Evolutionary conservation across 2,113 vertebrate genomes (phyloP).

Genomic region (Loxodonta africana): DNA sequence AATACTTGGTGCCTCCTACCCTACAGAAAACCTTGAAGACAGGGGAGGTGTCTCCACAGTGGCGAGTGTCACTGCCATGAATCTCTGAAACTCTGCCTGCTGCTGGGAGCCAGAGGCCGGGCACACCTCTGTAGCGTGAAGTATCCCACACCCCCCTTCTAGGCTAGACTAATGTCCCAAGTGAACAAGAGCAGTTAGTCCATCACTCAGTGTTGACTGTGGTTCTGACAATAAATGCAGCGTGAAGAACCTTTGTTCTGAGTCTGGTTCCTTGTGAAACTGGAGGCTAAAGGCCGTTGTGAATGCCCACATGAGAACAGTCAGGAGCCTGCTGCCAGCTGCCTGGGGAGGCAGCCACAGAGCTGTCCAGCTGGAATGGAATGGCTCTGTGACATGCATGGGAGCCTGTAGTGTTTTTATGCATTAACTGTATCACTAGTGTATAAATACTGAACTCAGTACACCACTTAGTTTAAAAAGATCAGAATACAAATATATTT

Average conservation of each 20-base stretch:
- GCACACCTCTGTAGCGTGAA: neutral
- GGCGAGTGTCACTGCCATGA: neutral
- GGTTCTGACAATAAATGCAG: slow-evolving; percentile 72
- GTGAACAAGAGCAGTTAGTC: slow-evolving; percentile 10
- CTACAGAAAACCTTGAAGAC: slow-evolving; percentile 16
- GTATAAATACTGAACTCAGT: neutral
- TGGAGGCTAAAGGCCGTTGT: slow-evolving; percentile 59
- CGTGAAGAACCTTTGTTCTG: slow-evolving; percentile 60
- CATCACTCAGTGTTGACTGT: slow-evolving; percentile 33
- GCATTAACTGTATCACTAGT: neutral
- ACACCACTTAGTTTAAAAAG: neutral
- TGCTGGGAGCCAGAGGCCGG: slow-evolving; percentile 25
- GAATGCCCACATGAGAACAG: neutral
- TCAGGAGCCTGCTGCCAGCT: neutral
- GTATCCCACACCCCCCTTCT: neutral
- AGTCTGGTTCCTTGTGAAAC: slow-evolving; percentile 79
- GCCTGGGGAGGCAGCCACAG: neutral
- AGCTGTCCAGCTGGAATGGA: neutral
- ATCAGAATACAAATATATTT: neutral
- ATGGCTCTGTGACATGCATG: neutral
- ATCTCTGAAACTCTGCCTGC: neutral
- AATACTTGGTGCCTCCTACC: neutral
- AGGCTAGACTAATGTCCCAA: neutral
- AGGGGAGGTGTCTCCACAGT: neutral
- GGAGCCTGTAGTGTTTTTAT: neutral